Evolutionary conservation across 2,888 invertebrate genomes (phyloP).

Genomic region (Ditylenchus weischeri): DNA sequence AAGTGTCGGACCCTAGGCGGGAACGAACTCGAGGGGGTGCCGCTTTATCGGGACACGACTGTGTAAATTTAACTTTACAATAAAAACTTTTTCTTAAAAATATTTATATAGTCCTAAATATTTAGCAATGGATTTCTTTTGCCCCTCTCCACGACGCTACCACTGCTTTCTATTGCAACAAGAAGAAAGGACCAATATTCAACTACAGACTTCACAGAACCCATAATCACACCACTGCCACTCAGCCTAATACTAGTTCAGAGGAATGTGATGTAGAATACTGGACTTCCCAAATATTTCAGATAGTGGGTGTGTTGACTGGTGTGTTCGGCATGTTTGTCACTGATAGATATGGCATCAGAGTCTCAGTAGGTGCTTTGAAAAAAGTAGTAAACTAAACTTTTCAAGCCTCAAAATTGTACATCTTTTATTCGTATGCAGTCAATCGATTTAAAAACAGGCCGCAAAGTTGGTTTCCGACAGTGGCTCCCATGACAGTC

Average conservation of each 20-base stretch:
- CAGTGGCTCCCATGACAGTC: no score
- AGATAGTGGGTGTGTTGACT: constrained; percentile 50
- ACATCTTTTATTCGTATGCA: no score
- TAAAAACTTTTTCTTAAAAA: constrained; percentile 3
- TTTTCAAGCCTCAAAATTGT: no score
- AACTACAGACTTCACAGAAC: constrained; percentile 4
- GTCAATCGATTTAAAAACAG: no score
- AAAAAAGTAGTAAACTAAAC: no score
- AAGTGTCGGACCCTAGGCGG: no score
- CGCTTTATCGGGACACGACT: no score
- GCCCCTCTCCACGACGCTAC: constrained; percentile 42
- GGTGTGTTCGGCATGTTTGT: constrained; percentile 55
- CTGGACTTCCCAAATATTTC: constrained; percentile 50
- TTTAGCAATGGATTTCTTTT: constrained; percentile 53
- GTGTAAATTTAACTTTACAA: background rate
- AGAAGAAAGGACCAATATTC: no score
- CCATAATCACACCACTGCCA: background rate
- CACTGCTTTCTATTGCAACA: constrained; percentile 42
- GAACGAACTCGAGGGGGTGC: no score
- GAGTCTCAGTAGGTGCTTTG: constrained; percentile 43
- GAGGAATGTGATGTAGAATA: constrained; percentile 39
- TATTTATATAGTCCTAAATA: constrained; percentile 9
- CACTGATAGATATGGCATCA: constrained; percentile 56
- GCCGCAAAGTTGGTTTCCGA: no score
- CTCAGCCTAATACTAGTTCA: background rate